These are phyloP conservation scores for Calosoma granatense DNA, from an alignment of 1,140 invertebrate species.

Conservation along the genomic window DNA sequence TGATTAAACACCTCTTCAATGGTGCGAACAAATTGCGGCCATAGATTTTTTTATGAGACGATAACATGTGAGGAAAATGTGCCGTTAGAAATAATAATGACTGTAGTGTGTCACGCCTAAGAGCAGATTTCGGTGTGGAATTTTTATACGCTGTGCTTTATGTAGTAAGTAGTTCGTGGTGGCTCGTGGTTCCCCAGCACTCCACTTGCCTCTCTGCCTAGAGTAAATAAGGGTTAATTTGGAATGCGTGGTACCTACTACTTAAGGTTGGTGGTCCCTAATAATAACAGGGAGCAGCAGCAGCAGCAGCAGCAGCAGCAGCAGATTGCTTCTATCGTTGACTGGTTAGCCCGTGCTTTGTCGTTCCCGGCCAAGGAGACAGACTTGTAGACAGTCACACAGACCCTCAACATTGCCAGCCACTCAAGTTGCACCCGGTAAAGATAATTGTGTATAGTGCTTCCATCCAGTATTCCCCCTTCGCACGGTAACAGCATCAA, in stretches of 20 bases:
- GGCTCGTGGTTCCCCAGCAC: too few relatives aligned
- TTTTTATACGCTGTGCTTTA: too few relatives aligned
- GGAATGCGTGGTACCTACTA: background rate
- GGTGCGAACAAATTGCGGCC: too few relatives aligned
- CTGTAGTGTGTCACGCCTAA: background rate
- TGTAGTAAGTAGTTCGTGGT: too few relatives aligned
- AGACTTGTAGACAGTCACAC: too few relatives aligned
- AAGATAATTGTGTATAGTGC: conserved; percentile 6
- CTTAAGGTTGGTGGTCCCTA: background rate
- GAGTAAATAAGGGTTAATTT: background rate
- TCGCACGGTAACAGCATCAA: background rate
- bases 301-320: too few relatives aligned
- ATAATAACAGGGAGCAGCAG: conserved; percentile 5
- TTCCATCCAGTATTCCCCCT: background rate
- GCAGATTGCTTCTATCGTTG: conserved; percentile 1
- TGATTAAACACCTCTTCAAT: too few relatives aligned
- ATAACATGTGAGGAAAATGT: background rate
- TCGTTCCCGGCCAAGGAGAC: too few relatives aligned
- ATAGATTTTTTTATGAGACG: background rate
- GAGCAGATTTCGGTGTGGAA: too few relatives aligned
- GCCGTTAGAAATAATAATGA: background rate
- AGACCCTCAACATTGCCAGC: background rate
- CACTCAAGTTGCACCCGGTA: background rate
- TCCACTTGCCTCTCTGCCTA: too few relatives aligned
- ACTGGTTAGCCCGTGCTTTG: background rate